Conservation (phyloP, 1,140 invertebrate genomes). For the Dendrolimus punctatus region DNA sequence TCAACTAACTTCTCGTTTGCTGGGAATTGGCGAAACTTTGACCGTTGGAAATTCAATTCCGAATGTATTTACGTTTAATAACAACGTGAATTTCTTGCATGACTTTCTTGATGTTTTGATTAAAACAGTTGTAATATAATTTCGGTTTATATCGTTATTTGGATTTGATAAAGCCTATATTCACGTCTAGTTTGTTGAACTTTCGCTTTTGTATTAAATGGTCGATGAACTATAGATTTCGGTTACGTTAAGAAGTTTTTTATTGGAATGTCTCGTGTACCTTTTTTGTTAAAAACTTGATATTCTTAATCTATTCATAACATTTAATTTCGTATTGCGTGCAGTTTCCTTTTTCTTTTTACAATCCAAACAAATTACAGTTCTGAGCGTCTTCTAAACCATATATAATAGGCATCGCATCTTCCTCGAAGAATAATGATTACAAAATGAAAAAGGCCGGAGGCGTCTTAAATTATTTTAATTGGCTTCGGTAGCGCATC, state of each 20-base stretch:
- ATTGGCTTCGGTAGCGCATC: conserved; percentile 70
- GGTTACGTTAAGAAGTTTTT: not conserved
- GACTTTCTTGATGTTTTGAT: too few species aligned
- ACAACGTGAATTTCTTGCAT: conserved; percentile 1
- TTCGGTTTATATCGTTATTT: too few species aligned
- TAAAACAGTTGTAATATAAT: too few species aligned
- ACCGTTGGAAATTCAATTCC: conserved; percentile 18
- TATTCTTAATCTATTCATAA: conserved; percentile 15
- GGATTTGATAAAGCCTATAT: too few species aligned
- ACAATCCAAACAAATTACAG: conserved; percentile 44
- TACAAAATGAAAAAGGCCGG: conserved; percentile 66
- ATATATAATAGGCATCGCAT: conserved; percentile 59
- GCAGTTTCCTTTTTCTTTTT: conserved; percentile 27
- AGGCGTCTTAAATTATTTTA: conserved; percentile 72
- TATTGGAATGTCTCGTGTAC: not conserved
- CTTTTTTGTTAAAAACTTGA: conserved; percentile 1
- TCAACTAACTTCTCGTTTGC: conserved; percentile 43
- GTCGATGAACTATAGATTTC: too few species aligned
- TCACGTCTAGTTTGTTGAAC: too few species aligned
- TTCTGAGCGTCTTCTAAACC: conserved; percentile 46
- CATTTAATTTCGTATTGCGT: conserved; percentile 17
- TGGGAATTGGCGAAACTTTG: conserved; percentile 32
- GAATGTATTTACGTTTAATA: conserved; percentile 10
- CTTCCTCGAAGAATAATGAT: conserved; percentile 60
- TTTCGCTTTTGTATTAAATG: too few species aligned